A percentile compares a stretch with the other conserved stretches of the same genome.
These are phyloP conservation scores for Agrilus cyanescens DNA, from an alignment of 2,888 invertebrate genomes.

Conservation along the genomic window DNA sequence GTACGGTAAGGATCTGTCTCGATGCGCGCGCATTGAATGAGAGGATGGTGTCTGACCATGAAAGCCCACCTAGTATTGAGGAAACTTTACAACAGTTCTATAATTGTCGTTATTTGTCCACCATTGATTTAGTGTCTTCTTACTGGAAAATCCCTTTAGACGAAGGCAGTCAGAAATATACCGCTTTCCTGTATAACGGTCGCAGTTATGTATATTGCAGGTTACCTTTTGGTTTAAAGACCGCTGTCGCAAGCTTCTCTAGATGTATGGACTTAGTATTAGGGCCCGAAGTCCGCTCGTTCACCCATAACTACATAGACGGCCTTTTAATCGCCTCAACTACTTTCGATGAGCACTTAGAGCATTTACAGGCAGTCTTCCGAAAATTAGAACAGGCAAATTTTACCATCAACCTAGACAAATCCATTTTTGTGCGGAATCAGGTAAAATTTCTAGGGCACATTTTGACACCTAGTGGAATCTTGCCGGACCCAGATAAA, in stretches of 20 bases:
- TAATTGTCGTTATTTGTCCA: slow-evolving; percentile 10
- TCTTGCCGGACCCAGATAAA: slow-evolving; percentile 13
- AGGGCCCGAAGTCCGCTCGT: slow-evolving; percentile 5
- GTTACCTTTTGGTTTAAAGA: slow-evolving; percentile 6
- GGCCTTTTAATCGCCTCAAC: slow-evolving; percentile 10
- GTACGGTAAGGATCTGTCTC: slow-evolving; percentile 2
- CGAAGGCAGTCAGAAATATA: slow-evolving; percentile 5
- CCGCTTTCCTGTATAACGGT: slow-evolving; percentile 4
- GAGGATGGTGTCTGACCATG: slow-evolving; percentile 21
- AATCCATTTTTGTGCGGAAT: slow-evolving; percentile 12
- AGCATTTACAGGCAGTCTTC: slow-evolving; percentile 1
- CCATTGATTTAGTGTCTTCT: slow-evolving; percentile 5
- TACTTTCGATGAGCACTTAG: slow-evolving; percentile 7
- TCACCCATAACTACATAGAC: slow-evolving; percentile 7
- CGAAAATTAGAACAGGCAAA: neutral
- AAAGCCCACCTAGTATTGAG: slow-evolving; percentile 12
- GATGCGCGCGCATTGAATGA: slow-evolving; percentile 11
- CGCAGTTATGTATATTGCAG: slow-evolving; percentile 2
- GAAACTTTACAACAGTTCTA: slow-evolving; percentile 11
- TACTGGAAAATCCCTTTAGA: slow-evolving; percentile 10
- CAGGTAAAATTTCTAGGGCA: slow-evolving; percentile 14
- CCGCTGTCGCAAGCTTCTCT: slow-evolving; percentile 3
- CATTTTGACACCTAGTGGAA: slow-evolving; percentile 9
- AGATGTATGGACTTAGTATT: slow-evolving; percentile 6
- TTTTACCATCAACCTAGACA: slow-evolving; percentile 13